These are phyloP conservation scores for Leptopilina clavipes DNA, from an alignment of 1,140 invertebrate genomes.

Conservation along the genomic window DNA sequence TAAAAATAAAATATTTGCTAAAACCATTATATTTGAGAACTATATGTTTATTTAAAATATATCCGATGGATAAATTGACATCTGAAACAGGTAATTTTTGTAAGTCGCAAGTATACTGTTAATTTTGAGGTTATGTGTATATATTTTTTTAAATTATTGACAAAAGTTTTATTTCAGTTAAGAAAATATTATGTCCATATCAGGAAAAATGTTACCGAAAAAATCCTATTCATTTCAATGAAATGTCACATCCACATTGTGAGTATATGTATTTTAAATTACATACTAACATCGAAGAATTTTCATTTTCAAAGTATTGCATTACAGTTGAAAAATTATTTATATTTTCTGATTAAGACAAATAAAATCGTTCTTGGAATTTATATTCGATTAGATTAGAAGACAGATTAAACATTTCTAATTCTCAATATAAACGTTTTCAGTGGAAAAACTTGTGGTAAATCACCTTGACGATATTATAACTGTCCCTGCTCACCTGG, in stretches of 20 bases:
- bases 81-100: too few species aligned
- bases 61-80: too few species aligned
- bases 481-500: conserved; percentile 58
- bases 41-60: too few species aligned
- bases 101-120: not conserved
- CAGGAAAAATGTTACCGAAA: conserved; percentile 82
- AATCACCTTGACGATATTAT: conserved; percentile 57
- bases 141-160: not conserved
- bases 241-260: conserved; percentile 88
- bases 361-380: too few species aligned
- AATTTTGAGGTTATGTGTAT: not conserved
- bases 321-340: too few species aligned
- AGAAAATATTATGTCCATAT: conserved; percentile 61
- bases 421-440: conserved; percentile 32
- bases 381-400: too few species aligned
- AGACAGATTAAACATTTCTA: not conserved
- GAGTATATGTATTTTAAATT: conserved; percentile 56
- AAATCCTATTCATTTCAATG: conserved; percentile 87
- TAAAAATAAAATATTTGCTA: too few species aligned
- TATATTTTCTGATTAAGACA: too few species aligned
- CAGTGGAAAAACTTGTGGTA: conserved; percentile 67
- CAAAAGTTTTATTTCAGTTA: conserved; percentile 44
- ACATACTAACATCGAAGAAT: too few species aligned
- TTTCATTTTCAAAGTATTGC: too few species aligned
- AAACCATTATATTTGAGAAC: too few species aligned